Evolutionary conservation across 2,888 invertebrate genomes (phyloP).

Genomic region (Stegophylla sp.): DNA sequence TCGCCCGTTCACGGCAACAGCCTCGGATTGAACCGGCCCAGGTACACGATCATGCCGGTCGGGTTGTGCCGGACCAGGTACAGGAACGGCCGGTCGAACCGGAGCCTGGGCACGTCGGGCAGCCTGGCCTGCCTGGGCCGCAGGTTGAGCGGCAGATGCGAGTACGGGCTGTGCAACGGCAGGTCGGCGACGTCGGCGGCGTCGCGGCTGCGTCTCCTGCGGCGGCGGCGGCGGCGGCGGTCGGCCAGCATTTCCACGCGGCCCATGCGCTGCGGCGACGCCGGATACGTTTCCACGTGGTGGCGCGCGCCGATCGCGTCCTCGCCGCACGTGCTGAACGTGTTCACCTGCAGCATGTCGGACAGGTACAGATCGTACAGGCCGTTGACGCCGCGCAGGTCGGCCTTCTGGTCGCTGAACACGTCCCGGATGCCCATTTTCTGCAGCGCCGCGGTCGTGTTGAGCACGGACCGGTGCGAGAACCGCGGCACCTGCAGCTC

Average conservation of each 20-base stretch:
- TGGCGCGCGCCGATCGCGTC: slow-evolving; percentile 76
- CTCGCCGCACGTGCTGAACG: slow-evolving; percentile 83
- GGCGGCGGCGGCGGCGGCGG: slow-evolving; percentile 68
- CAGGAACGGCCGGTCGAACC: slow-evolving; percentile 86
- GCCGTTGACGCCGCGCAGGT: slow-evolving; percentile 78
- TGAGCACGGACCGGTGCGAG: slow-evolving; percentile 77
- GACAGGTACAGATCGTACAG: slow-evolving; percentile 81
- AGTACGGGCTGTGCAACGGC: slow-evolving; percentile 65
- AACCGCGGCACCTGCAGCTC: slow-evolving; percentile 86
- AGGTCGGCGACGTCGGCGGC: slow-evolving; percentile 45
- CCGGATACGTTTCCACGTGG: slow-evolving; percentile 82
- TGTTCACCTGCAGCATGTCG: slow-evolving; percentile 82
- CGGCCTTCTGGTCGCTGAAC: slow-evolving; percentile 78
- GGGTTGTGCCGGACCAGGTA: slow-evolving; percentile 90
- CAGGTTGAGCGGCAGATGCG: slow-evolving; percentile 72
- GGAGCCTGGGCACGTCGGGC: slow-evolving; percentile 74
- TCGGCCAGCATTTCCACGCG: slow-evolving; percentile 74
- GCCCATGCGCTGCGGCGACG: slow-evolving; percentile 68
- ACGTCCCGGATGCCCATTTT: slow-evolving; percentile 83
- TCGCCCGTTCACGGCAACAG: slow-evolving; percentile 69
- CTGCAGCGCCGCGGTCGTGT: slow-evolving; percentile 78
- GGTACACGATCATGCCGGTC: slow-evolving; percentile 86
- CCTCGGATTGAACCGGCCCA: slow-evolving; percentile 86
- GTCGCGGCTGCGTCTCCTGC: slow-evolving; percentile 61
- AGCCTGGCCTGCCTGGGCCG: slow-evolving; percentile 72